phyloP scores from a whole-genome alignment of 2,113 vertebrate genomes.

The Thomomys bottae region DNA sequence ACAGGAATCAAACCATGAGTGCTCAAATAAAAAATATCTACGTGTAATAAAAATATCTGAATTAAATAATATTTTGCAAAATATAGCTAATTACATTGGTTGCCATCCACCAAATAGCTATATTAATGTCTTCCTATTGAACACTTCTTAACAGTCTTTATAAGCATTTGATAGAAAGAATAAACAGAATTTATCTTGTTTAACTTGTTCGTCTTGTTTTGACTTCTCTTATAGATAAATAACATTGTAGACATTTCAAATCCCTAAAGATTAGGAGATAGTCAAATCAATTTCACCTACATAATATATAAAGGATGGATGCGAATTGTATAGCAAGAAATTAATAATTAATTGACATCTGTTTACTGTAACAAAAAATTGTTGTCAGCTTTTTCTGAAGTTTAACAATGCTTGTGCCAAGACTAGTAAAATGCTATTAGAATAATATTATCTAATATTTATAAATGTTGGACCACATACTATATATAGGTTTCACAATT shows the following conservation, averaged over 20 bases:
- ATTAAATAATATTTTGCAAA: constrained; percentile 26
- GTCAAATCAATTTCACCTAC: constrained; percentile 82
- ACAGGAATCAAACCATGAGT: constrained; percentile 24
- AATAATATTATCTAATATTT: constrained; percentile 43
- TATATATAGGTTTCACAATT: background rate
- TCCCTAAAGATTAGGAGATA: constrained; percentile 68
- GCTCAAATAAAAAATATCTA: constrained; percentile 29
- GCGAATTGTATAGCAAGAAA: constrained; percentile 82
- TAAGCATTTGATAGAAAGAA: constrained; percentile 63
- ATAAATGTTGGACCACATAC: background rate
- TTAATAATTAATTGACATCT: constrained; percentile 84
- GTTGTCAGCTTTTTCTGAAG: constrained; percentile 82
- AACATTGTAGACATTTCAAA: constrained; percentile 63
- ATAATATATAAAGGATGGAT: constrained; percentile 83
- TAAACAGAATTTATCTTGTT: constrained; percentile 40
- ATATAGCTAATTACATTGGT: background rate
- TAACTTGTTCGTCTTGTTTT: constrained; percentile 72
- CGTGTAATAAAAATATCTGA: constrained; percentile 20
- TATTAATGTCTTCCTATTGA: constrained; percentile 25
- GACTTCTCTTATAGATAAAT: constrained; percentile 69
- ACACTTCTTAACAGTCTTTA: constrained; percentile 49
- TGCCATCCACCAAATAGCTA: constrained; percentile 40
- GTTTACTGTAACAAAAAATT: constrained; percentile 82
- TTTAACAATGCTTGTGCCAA: constrained; percentile 78
- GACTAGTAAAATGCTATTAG: constrained; percentile 32